Conservation (phyloP, 2,113 vertebrate genomes). For the Bubo blakistoni region DNA sequence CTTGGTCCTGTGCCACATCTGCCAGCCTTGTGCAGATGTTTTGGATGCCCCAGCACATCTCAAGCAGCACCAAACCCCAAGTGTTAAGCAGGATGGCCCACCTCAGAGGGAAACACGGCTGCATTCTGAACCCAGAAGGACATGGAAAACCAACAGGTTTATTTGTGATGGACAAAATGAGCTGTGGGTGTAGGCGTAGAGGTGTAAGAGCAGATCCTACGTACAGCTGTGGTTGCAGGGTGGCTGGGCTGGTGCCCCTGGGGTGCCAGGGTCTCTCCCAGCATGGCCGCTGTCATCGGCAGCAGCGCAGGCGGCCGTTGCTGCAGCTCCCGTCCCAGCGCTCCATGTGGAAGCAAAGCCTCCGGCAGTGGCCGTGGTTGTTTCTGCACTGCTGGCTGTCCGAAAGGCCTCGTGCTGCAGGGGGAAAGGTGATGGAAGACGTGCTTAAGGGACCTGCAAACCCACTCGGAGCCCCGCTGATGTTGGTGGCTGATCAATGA, state of each 20-base stretch:
- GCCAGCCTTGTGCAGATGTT: not conserved
- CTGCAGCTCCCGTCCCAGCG: constrained; percentile 41
- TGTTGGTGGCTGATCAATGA: not conserved
- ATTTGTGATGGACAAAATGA: not conserved
- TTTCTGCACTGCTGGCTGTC: constrained; percentile 31
- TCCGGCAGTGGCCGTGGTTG: constrained; percentile 34
- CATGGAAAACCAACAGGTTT: not conserved
- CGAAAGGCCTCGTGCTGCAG: not conserved
- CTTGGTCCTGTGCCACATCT: not conserved
- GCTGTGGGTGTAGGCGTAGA: rapidly evolving
- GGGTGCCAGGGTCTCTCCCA: not conserved
- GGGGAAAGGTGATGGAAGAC: not conserved
- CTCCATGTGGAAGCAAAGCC: constrained; percentile 64
- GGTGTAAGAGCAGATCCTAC: not conserved
- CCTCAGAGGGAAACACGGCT: not conserved
- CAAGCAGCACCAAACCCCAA: not conserved
- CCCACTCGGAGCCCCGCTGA: rapidly evolving
- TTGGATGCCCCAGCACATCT: not conserved
- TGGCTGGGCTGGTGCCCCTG: not conserved
- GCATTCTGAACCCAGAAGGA: not conserved
- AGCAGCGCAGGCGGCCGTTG: constrained; percentile 37
- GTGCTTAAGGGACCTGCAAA: not conserved
- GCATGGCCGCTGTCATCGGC: not conserved
- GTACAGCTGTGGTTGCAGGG: not conserved
- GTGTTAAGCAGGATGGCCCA: not conserved